These are phyloP conservation scores for Luidia sarsii DNA, from an alignment of 53 echinoderm and acorn worm genomes.

Conservation along the genomic window DNA sequence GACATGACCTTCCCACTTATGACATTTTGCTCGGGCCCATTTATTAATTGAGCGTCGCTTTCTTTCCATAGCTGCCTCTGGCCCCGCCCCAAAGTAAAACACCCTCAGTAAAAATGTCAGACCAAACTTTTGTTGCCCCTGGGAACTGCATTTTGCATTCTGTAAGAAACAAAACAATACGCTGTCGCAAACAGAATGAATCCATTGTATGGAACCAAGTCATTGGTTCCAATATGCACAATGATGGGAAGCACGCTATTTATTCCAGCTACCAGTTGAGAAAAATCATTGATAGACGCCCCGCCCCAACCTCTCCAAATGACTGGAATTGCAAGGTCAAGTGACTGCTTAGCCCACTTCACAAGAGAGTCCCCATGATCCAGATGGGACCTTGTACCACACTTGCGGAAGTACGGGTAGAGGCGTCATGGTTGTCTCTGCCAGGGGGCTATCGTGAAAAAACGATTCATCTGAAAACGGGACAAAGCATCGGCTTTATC, in stretches of 20 bases:
- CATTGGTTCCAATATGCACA: too few relatives aligned
- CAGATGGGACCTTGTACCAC: neutral
- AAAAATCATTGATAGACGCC: neutral
- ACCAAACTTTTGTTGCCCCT: constrained; percentile 1
- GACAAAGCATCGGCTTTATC: constrained; percentile 16
- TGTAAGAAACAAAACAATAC: too few relatives aligned
- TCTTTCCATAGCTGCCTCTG: neutral
- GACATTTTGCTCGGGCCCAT: too few relatives aligned
- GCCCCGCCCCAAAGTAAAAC: neutral
- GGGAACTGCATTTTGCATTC: too few relatives aligned
- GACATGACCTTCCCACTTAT: too few relatives aligned
- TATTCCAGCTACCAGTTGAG: too few relatives aligned
- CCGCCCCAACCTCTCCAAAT: constrained; percentile 7
- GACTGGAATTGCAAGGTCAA: neutral
- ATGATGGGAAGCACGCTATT: neutral
- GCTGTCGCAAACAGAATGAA: neutral
- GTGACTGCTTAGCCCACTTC: neutral
- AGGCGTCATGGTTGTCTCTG: neutral
- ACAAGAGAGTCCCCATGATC: constrained; percentile 9
- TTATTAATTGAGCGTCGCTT: constrained; percentile 5
- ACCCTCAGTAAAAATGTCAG: neutral
- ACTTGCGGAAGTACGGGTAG: neutral
- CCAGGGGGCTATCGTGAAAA: neutral
- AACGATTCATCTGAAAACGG: constrained; percentile 10
- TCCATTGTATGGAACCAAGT: neutral